Evolutionary conservation across 2,113 vertebrate genomes (phyloP).

Genomic region (Dendrocopos noguchii): DNA sequence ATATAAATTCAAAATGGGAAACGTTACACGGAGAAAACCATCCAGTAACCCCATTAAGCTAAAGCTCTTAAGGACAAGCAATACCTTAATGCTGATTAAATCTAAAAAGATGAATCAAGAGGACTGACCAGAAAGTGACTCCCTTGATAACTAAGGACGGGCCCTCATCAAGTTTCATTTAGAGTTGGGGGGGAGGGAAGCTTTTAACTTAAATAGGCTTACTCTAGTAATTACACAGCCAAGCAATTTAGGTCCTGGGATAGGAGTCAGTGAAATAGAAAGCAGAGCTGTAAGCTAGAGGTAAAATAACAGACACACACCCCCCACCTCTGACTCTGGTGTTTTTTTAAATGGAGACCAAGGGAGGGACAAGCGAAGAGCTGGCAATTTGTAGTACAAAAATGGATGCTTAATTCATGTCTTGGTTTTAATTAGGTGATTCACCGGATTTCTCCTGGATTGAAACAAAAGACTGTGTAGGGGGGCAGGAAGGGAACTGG

Average conservation of each 20-base stretch:
- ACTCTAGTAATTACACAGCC: slow-evolving; percentile 94
- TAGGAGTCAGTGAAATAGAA: slow-evolving; percentile 86
- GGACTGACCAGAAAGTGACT: slow-evolving; percentile 93
- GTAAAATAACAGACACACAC: slow-evolving; percentile 70
- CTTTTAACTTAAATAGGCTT: slow-evolving; percentile 96
- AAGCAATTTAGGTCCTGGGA: slow-evolving; percentile 89
- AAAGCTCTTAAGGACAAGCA: slow-evolving; percentile 97
- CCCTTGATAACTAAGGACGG: slow-evolving; percentile 91
- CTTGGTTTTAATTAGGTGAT: slow-evolving; percentile 87
- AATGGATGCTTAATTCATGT: slow-evolving; percentile 85
- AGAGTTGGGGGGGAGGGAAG: slow-evolving; percentile 76
- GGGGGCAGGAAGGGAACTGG: slow-evolving; percentile 22
- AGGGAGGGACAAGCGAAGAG: slow-evolving; percentile 77
- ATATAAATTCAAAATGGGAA: slow-evolving; percentile 80
- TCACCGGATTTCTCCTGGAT: slow-evolving; percentile 80
- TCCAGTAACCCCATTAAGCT: slow-evolving; percentile 96
- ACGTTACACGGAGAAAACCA: slow-evolving; percentile 87
- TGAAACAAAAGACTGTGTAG: slow-evolving; percentile 76
- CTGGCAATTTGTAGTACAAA: slow-evolving; percentile 83
- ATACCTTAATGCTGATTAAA: slow-evolving; percentile 97
- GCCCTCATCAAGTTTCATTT: slow-evolving; percentile 97
- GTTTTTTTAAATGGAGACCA: slow-evolving; percentile 82
- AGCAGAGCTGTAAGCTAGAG: slow-evolving; percentile 82
- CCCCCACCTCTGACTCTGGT: slow-evolving; percentile 69
- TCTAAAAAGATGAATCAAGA: slow-evolving; percentile 96